These are phyloP conservation scores for Phalacrocorax pelagicus DNA, from an alignment of 2,113 vertebrate genomes.

Conservation along the genomic window DNA sequence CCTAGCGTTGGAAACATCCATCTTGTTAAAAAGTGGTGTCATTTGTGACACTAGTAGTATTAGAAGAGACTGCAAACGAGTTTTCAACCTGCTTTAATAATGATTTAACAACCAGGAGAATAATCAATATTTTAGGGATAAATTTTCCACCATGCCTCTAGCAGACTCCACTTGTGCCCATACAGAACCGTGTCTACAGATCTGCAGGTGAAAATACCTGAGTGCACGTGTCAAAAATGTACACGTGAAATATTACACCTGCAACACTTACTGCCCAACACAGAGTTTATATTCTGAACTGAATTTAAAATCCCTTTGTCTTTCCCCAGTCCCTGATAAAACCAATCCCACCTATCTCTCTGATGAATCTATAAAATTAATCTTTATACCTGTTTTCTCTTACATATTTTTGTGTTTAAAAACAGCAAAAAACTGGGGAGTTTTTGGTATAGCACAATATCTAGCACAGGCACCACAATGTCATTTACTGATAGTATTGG, in stretches of 20 bases:
- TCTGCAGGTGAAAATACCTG: neutral
- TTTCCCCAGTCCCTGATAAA: neutral
- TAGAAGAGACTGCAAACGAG: constrained; percentile 27
- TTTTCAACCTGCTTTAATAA: constrained; percentile 52
- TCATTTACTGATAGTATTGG: neutral
- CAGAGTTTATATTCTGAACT: neutral
- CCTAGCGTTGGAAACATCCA: neutral
- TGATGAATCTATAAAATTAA: neutral
- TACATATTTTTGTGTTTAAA: neutral
- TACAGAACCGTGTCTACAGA: neutral
- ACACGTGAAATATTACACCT: neutral
- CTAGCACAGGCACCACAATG: neutral
- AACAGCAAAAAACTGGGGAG: neutral
- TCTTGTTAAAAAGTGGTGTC: constrained; percentile 50
- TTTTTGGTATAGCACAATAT: neutral
- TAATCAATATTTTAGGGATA: constrained; percentile 57
- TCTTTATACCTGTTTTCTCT: neutral
- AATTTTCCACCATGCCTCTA: neutral
- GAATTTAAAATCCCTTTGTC: neutral
- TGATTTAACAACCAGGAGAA: constrained; percentile 42
- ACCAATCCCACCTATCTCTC: neutral
- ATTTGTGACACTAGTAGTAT: constrained; percentile 14
- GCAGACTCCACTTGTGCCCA: neutral
- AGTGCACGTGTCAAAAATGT: neutral
- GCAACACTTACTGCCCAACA: neutral